Conservation (phyloP, 2,888 invertebrate genomes). For the Eledone cirrhosa region DNA sequence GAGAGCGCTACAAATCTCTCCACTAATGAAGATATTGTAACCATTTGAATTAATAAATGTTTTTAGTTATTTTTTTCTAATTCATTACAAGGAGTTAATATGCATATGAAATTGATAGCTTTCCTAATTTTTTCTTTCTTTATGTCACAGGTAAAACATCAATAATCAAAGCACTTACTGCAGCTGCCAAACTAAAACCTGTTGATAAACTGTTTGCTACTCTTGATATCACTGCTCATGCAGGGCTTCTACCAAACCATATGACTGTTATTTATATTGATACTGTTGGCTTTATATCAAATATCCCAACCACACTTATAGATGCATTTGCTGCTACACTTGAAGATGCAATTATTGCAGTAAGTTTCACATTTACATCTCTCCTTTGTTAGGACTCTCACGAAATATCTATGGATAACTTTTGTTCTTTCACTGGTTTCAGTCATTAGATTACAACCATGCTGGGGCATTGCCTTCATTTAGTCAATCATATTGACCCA, state of each 20-base stretch:
- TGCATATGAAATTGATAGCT: too few species aligned
- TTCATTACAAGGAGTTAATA: too few species aligned
- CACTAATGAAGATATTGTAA: too few species aligned
- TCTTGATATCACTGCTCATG: slow-evolving; percentile 83
- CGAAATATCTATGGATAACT: too few species aligned
- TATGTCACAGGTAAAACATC: slow-evolving; percentile 75
- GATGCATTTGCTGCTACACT: slow-evolving; percentile 84
- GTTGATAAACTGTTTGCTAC: slow-evolving; percentile 84
- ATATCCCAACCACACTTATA: slow-evolving; percentile 80
- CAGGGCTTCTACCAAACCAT: slow-evolving; percentile 74
- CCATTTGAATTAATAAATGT: too few species aligned
- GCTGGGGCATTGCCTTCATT: too few species aligned
- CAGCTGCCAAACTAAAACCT: slow-evolving; percentile 74
- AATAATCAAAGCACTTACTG: slow-evolving; percentile 80
- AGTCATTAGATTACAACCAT: too few species aligned
- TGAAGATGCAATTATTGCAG: slow-evolving; percentile 81
- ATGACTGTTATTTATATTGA: slow-evolving; percentile 79
- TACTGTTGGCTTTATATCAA: slow-evolving; percentile 87
- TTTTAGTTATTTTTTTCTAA: too few species aligned
- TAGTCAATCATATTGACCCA: too few species aligned
- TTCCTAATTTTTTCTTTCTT: neutral
- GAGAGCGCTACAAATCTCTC: too few species aligned
- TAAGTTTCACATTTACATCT: slow-evolving; percentile 44
- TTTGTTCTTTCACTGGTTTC: too few species aligned
- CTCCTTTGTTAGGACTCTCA: too few species aligned